phyloP scores from a whole-genome alignment of 1,140 invertebrate genomes.

The Dufourea novaeangliae region DNA sequence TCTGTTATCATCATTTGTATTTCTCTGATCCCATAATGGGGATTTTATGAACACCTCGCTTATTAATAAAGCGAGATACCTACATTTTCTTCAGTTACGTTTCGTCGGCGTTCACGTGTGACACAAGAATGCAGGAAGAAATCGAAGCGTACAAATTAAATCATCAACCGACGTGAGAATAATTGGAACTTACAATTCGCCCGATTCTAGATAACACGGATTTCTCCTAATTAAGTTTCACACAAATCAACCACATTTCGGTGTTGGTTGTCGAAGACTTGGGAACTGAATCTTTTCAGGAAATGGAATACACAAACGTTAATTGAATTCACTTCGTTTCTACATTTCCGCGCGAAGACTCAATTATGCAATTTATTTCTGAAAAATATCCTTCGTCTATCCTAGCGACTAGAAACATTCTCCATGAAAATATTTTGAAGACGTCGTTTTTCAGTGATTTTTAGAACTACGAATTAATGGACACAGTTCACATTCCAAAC shows the following conservation, averaged over 20 bases:
- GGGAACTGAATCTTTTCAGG: not conserved
- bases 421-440: too few relatives aligned
- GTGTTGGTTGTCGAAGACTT: not conserved
- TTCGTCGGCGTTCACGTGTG: not conserved
- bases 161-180: not conserved
- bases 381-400: too few relatives aligned
- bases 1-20: too few relatives aligned
- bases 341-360: not conserved
- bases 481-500: too few relatives aligned
- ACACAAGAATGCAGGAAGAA: not conserved
- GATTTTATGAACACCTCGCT: too few relatives aligned
- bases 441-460: too few relatives aligned
- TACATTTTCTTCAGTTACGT: not conserved
- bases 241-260: not conserved
- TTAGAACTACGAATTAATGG: too few relatives aligned
- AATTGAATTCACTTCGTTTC: not conserved
- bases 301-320: not conserved
- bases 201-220: not conserved
- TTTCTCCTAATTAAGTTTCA: conserved; percentile 14
- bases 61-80: too few relatives aligned
- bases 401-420: too few relatives aligned
- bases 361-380: not conserved
- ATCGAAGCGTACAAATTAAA: conserved; percentile 6
- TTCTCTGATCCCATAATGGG: too few relatives aligned
- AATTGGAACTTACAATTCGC: not conserved